Conservation (phyloP, 1,140 invertebrate species). For the Notospermus geniculatus region DNA sequence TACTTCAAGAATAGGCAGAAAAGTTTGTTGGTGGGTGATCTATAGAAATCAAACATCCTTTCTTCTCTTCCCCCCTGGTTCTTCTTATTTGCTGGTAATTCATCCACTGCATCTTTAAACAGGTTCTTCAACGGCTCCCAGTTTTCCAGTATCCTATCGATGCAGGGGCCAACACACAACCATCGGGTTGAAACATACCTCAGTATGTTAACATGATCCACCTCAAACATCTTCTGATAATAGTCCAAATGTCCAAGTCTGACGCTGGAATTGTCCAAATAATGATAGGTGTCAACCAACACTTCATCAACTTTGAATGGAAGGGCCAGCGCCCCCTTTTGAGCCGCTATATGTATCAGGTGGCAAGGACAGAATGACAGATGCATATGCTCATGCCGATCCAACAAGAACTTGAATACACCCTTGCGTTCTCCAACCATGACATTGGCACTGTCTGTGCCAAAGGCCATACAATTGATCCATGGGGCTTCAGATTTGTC, state of each 20-base stretch:
- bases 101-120: conserved; percentile 13
- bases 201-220: conserved; percentile 22
- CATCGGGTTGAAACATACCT: conserved; percentile 30
- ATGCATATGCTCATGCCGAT: conserved; percentile 14
- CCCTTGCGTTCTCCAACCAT: conserved; percentile 27
- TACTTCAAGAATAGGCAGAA: conserved; percentile 21
- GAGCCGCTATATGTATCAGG: conserved; percentile 21
- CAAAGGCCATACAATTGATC: conserved; percentile 29
- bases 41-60: no score
- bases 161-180: conserved; percentile 26
- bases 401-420: conserved; percentile 19
- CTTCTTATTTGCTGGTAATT: no score
- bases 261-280: conserved; percentile 25
- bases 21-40: conserved; percentile 23
- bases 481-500: conserved; percentile 17
- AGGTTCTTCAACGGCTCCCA: conserved; percentile 23
- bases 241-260: conserved; percentile 14
- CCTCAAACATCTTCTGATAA: conserved; percentile 19
- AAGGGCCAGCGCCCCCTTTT: conserved; percentile 15
- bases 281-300: conserved; percentile 26
- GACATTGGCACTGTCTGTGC: conserved; percentile 31
- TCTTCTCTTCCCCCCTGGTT: no score
- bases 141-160: conserved; percentile 19
- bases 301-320: conserved; percentile 20
- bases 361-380: no score